Percentiles rank a stretch among this genome's conserved stretches.
Evolutionary conservation across 2,113 vertebrate species (phyloP).

Genomic region (Apistogramma diplotaenia): DNA sequence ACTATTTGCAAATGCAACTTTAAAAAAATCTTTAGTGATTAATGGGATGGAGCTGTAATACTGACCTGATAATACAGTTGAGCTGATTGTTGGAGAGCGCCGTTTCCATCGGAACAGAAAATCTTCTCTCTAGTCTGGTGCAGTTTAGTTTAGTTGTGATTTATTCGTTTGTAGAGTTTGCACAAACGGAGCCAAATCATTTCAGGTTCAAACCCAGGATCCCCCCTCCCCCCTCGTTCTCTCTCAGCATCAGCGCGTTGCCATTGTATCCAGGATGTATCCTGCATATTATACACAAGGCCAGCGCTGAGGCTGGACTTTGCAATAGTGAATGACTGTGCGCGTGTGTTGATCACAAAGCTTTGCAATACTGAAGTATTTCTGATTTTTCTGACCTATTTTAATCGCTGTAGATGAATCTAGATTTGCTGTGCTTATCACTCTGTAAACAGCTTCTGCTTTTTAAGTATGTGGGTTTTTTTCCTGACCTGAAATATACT

Average conservation of each 20-base stretch:
- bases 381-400: constrained; percentile 33
- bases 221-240: neutral
- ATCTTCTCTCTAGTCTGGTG: neutral
- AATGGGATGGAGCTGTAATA: neutral
- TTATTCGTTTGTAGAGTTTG: neutral
- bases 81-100: neutral
- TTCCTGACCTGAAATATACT: constrained; percentile 67
- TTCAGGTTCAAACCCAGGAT: neutral
- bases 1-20: neutral
- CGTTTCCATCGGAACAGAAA: constrained; percentile 7
- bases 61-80: neutral
- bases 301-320: constrained; percentile 32
- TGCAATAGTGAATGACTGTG: constrained; percentile 34
- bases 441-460: constrained; percentile 66
- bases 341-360: constrained; percentile 43
- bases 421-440: constrained; percentile 55
- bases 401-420: constrained; percentile 33
- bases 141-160: neutral
- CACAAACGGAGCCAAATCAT: neutral
- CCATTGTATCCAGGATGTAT: constrained; percentile 7
- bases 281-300: constrained; percentile 3
- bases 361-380: constrained; percentile 72
- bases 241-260: constrained; percentile 2
- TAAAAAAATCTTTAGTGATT: neutral
- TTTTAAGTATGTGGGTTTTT: constrained; percentile 57